phyloP scores from a whole-genome alignment of 2,113 vertebrate genomes.

The Salvelinus alpinus region DNA sequence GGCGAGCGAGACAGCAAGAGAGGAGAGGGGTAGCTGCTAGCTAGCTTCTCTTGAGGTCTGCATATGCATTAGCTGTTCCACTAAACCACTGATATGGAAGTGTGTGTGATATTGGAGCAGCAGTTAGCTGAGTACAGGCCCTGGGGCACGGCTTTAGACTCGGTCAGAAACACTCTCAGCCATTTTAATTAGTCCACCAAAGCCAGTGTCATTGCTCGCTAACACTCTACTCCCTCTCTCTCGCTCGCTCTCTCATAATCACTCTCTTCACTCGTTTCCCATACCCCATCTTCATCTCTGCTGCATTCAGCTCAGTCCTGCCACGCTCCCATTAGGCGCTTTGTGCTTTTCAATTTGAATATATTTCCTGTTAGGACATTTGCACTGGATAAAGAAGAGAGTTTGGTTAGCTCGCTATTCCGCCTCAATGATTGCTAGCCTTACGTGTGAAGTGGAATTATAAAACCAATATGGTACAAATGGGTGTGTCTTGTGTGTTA shows the following conservation, averaged over 20 bases:
- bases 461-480: background rate
- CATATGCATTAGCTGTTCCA: background rate
- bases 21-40: background rate
- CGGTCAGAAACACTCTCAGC: background rate
- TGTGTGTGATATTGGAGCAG: background rate
- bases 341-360: conserved; percentile 1
- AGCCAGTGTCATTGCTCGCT: background rate
- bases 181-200: conserved; percentile 5
- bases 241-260: background rate
- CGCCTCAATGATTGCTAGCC: background rate
- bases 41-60: background rate
- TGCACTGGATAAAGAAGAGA: background rate
- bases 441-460: background rate
- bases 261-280: background rate
- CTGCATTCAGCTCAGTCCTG: background rate
- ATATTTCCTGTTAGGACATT: background rate
- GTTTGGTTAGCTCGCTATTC: background rate
- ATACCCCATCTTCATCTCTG: background rate
- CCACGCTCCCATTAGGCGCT: background rate
- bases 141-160: conserved; percentile 1
- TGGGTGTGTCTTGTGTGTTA: background rate
- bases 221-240: background rate
- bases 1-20: background rate
- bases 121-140: background rate
- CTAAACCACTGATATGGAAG: background rate